Evolutionary conservation across 2,888 invertebrate genomes (phyloP).

Genomic region (Labia minor): DNA sequence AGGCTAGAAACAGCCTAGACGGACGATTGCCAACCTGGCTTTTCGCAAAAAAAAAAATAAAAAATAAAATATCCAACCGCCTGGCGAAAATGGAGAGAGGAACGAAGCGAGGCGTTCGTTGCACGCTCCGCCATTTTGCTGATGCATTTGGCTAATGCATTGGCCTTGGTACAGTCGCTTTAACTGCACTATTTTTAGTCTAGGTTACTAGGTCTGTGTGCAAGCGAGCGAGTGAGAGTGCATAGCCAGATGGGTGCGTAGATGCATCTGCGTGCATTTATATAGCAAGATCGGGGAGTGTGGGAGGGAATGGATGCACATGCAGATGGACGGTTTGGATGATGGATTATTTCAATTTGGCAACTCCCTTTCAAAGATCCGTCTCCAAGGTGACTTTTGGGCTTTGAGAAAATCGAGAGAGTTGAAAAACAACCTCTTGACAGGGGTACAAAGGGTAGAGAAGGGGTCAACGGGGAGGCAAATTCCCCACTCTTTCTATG

Average conservation of each 20-base stretch:
- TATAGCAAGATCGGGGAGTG: too few species aligned
- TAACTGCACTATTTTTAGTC: constrained; percentile 13
- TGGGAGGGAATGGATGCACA: too few species aligned
- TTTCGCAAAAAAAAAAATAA: not conserved
- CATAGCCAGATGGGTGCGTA: too few species aligned
- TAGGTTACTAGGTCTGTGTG: constrained; percentile 13
- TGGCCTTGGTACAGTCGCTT: not conserved
- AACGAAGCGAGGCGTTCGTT: too few species aligned
- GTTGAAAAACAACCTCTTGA: not conserved
- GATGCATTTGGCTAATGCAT: not conserved
- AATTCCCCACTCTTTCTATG: not conserved
- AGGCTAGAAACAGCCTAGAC: not conserved
- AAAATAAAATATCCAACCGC: too few species aligned
- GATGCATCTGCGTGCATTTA: too few species aligned
- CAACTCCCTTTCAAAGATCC: too few species aligned
- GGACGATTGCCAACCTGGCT: not conserved
- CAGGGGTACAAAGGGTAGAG: not conserved
- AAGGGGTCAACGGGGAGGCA: not conserved
- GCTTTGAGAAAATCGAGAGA: not conserved
- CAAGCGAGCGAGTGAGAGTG: not conserved
- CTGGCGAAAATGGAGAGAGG: too few species aligned
- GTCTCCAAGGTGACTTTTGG: constrained; percentile 1
- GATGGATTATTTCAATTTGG: too few species aligned
- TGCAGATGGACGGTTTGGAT: too few species aligned
- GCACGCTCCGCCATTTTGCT: not conserved